Evolutionary conservation across 2,888 invertebrate genomes (phyloP).

Genomic region (Polyommatus icarus): DNA sequence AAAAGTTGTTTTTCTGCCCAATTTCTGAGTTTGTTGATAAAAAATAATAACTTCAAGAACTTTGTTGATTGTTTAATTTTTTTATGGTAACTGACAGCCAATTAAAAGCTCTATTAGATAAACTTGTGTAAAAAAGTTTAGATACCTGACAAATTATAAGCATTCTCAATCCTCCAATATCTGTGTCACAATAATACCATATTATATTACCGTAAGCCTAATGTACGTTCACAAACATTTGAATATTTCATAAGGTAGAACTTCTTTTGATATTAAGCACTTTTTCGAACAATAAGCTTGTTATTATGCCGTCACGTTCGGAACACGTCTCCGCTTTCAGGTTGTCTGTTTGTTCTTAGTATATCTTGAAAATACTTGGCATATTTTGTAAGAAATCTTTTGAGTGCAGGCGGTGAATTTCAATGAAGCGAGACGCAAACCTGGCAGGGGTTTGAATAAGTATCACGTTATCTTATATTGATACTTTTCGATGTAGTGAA

Average conservation of each 20-base stretch:
- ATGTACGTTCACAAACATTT: constrained; percentile 28
- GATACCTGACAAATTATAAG: too few relatives aligned
- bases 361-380: constrained; percentile 44
- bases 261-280: constrained; percentile 41
- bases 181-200: constrained; percentile 25
- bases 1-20: too few relatives aligned
- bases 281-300: constrained; percentile 52
- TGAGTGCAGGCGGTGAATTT: constrained; percentile 9
- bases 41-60: too few relatives aligned
- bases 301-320: constrained; percentile 47
- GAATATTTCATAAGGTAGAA: constrained; percentile 34
- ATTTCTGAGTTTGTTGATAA: too few relatives aligned
- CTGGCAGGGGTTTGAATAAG: not conserved
- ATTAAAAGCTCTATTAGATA: too few relatives aligned
- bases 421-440: not conserved
- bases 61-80: too few relatives aligned
- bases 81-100: too few relatives aligned
- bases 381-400: constrained; percentile 32
- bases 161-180: not conserved
- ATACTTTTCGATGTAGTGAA: not conserved
- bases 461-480: not conserved
- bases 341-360: constrained; percentile 44
- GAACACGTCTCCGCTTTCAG: constrained; percentile 45
- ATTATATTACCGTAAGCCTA: constrained; percentile 16
- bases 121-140: too few relatives aligned